Evolutionary conservation across 2,797 vertebrate genomes (phyloP).

Genomic region (Delichon dasypus): DNA sequence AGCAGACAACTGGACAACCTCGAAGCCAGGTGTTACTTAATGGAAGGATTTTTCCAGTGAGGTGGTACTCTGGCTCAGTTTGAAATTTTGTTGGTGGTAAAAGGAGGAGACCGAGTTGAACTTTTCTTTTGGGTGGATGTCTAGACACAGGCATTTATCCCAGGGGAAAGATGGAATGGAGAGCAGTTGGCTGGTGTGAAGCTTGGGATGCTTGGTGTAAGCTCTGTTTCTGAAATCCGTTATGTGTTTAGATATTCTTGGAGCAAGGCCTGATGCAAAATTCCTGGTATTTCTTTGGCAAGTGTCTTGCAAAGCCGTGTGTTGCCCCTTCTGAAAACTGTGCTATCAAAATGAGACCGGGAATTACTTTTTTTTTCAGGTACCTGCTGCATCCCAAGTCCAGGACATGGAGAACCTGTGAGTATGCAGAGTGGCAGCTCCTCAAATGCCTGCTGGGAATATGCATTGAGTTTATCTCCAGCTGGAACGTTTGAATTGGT

Average conservation of each 20-base stretch:
- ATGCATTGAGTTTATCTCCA: background rate
- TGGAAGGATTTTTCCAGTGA: background rate
- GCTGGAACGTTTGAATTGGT: background rate
- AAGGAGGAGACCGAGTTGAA: background rate
- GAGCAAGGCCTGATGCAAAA: background rate
- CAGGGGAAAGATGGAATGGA: background rate
- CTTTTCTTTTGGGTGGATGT: background rate
- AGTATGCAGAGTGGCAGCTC: slow-evolving; percentile 49
- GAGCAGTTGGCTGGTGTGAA: background rate
- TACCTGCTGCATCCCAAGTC: slow-evolving; percentile 49
- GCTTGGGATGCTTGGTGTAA: background rate
- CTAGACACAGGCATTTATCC: background rate
- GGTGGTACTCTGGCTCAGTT: background rate
- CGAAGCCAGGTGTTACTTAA: background rate
- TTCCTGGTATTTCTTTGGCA: background rate
- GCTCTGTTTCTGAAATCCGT: background rate
- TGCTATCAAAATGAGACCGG: background rate
- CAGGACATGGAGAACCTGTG: slow-evolving; percentile 76
- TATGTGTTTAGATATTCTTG: background rate
- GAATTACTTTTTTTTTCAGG: slow-evolving; percentile 65
- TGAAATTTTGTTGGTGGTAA: background rate
- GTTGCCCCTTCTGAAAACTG: background rate
- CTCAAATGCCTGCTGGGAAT: background rate
- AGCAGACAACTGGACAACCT: background rate
- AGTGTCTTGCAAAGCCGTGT: background rate